Conservation (phyloP, 2,113 vertebrate species). For the Nothocercus julius region DNA sequence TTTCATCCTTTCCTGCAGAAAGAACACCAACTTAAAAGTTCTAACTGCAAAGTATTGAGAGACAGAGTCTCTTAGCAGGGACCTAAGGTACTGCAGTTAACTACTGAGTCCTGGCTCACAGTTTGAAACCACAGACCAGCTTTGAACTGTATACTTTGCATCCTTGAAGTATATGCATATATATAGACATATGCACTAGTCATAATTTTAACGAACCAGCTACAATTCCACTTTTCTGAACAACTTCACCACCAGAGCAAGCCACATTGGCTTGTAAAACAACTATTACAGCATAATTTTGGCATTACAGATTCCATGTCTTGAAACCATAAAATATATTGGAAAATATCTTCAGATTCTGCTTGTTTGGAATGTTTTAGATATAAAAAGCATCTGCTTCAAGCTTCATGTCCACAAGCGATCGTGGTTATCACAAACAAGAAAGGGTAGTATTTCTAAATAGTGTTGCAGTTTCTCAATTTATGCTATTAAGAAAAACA, state of each 20-base stretch:
- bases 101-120: neutral
- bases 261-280: neutral
- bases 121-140: neutral
- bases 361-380: neutral
- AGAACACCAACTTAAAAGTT: neutral
- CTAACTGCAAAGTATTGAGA: neutral
- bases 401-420: neutral
- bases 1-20: neutral
- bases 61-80: neutral
- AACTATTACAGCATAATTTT: neutral
- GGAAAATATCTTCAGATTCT: neutral
- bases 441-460: neutral
- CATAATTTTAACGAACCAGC: neutral
- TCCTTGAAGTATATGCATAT: neutral
- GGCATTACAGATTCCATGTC: neutral
- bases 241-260: neutral
- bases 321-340: neutral
- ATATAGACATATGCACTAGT: neutral
- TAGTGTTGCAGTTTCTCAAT: neutral
- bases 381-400: neutral
- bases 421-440: neutral
- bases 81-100: neutral
- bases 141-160: neutral
- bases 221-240: constrained; percentile 7
- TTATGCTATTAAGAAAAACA: neutral